A percentile compares a stretch with the other conserved stretches of the same genome.
Conservation (phyloP, 1,140 invertebrate genomes). For the Caerostris darwini region DNA sequence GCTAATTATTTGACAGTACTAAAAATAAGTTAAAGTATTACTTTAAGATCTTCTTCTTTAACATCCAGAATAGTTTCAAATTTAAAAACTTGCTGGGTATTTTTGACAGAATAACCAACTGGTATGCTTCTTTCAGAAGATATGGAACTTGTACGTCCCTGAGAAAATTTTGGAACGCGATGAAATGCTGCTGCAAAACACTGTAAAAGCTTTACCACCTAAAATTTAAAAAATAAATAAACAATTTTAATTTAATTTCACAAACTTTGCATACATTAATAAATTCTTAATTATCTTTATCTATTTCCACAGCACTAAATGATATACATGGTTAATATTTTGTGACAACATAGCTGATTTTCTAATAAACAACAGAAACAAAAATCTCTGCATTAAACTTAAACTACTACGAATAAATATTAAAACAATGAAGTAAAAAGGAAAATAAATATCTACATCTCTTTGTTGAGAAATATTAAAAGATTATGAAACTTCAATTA, state of each 20-base stretch:
- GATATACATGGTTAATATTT: no score
- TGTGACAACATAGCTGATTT: no score
- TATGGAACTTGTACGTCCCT: conserved; percentile 63
- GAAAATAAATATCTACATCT: no score
- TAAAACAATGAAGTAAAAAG: no score
- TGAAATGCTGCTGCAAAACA: conserved; percentile 82
- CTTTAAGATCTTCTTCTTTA: conserved; percentile 92
- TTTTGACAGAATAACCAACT: conserved; percentile 81
- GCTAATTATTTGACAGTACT: not conserved
- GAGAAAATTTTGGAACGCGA: conserved; percentile 78
- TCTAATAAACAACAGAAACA: no score
- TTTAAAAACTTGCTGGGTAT: conserved; percentile 81
- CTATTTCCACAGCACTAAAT: no score
- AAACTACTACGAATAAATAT: no score
- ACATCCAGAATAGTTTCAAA: conserved; percentile 96
- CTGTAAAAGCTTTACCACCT: conserved; percentile 83
- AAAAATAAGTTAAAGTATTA: conserved; percentile 79
- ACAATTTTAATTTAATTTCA: not conserved
- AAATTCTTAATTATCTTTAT: no score
- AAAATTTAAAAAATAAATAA: conserved; percentile 40
- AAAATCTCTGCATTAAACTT: no score
- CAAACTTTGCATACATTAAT: no score
- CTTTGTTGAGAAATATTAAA: no score
- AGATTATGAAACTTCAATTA: no score
- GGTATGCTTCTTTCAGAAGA: conserved; percentile 79